Percentiles rank a stretch among this genome's conserved stretches.
Conservation (phyloP, 1,140 invertebrate genomes). For the Anastrepha obliqua region DNA sequence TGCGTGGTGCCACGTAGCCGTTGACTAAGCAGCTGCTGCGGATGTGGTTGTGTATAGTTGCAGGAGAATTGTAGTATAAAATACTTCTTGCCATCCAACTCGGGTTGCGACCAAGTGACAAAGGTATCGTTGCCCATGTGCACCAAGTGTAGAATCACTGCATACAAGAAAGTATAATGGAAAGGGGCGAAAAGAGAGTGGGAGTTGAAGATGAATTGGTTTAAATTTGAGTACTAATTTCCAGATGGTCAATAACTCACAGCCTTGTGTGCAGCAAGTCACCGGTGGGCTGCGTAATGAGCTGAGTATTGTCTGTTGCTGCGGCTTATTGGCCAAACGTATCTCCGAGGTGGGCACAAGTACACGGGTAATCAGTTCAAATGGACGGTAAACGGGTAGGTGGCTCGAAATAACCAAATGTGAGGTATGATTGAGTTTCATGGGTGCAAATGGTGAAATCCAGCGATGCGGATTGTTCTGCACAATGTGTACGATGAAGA, state of each 20-base stretch:
- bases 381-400: constrained; percentile 69
- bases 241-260: constrained; percentile 61
- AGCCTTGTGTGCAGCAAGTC: constrained; percentile 70
- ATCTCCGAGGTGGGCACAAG: constrained; percentile 67
- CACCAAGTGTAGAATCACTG: constrained; percentile 68
- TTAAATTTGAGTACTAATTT: not conserved
- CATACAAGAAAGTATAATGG: not conserved
- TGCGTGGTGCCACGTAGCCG: constrained; percentile 62
- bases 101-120: constrained; percentile 69
- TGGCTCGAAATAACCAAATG: constrained; percentile 69
- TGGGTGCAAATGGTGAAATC: constrained; percentile 64
- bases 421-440: constrained; percentile 70
- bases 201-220: not conserved
- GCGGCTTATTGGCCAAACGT: constrained; percentile 57
- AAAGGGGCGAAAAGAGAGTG: not conserved
- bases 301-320: constrained; percentile 67
- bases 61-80: constrained; percentile 71
- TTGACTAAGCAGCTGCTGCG: constrained; percentile 61
- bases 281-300: constrained; percentile 67
- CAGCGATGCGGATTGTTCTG: constrained; percentile 69
- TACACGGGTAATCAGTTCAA: constrained; percentile 68
- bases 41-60: constrained; percentile 69
- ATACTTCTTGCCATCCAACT: constrained; percentile 69
- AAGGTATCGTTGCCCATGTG: constrained; percentile 69
- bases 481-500: constrained; percentile 71